Percentiles rank a stretch among this genome's conserved stretches.
Conservation (phyloP, 2,113 vertebrate species). For the Callipepla californica region DNA sequence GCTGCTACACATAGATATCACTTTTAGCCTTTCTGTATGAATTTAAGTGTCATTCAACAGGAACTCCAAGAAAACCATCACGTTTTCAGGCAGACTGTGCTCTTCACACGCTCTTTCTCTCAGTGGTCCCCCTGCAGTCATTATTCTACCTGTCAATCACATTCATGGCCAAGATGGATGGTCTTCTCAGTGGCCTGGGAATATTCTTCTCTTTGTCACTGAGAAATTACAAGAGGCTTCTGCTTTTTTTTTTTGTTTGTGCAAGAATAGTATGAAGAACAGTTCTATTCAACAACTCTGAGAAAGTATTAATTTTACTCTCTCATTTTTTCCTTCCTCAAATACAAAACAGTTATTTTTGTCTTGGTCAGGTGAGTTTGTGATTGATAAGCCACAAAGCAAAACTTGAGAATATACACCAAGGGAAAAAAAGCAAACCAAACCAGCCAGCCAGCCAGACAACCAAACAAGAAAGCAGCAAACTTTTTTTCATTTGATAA, state of each 20-base stretch:
- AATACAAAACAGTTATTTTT: neutral
- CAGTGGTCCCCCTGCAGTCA: neutral
- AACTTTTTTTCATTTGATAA: neutral
- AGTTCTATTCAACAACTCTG: neutral
- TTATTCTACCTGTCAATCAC: neutral
- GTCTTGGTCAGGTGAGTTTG: neutral
- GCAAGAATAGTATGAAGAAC: neutral
- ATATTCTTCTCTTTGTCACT: neutral
- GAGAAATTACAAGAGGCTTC: neutral
- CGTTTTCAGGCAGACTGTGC: neutral
- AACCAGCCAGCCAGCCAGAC: rapidly evolving
- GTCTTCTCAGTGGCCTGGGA: neutral
- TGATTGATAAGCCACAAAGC: neutral
- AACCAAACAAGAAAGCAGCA: neutral
- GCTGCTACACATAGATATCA: neutral
- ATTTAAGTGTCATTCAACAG: neutral
- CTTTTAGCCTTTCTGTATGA: neutral
- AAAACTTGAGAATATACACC: neutral
- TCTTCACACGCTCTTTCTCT: neutral
- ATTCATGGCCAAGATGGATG: neutral
- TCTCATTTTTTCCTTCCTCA: neutral
- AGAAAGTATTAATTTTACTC: neutral
- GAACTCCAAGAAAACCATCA: neutral
- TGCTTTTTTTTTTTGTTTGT: neutral
- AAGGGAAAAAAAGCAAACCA: neutral